Evolutionary conservation across 2,888 invertebrate species (phyloP).

Genomic region (Protonemura montana): DNA sequence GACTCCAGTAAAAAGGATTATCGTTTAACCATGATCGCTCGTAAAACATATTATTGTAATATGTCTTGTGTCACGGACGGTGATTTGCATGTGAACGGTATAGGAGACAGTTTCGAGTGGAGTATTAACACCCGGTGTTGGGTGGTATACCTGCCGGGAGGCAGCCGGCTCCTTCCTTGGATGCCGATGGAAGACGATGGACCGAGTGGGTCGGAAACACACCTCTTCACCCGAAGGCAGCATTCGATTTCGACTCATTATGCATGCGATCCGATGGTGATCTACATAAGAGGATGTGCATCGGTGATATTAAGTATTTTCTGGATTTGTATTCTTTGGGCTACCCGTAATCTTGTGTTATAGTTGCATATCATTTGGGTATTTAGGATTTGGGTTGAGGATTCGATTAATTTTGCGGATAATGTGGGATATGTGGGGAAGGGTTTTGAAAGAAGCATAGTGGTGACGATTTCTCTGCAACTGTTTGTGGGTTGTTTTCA

Average conservation of each 20-base stretch:
- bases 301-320: background rate
- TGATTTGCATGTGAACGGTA: background rate
- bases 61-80: background rate
- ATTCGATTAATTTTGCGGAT: background rate
- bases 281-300: conserved; percentile 5
- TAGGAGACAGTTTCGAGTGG: background rate
- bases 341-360: conserved; percentile 4
- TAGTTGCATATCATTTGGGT: background rate
- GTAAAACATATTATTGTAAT: conserved; percentile 12
- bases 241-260: background rate
- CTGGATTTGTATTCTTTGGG: background rate
- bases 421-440: background rate
- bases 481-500: no score
- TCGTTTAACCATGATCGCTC: background rate
- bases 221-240: background rate
- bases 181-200: background rate
- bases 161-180: background rate
- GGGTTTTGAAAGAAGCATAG: no score
- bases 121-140: background rate
- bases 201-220: background rate
- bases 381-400: background rate
- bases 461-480: no score
- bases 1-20: background rate
- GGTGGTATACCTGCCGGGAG: background rate
- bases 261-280: background rate